Evolutionary conservation across 2,113 vertebrate genomes (phyloP), one percentile per base, ranked within the genome.

Genomic region (Acrocephalus kingi): DNA sequence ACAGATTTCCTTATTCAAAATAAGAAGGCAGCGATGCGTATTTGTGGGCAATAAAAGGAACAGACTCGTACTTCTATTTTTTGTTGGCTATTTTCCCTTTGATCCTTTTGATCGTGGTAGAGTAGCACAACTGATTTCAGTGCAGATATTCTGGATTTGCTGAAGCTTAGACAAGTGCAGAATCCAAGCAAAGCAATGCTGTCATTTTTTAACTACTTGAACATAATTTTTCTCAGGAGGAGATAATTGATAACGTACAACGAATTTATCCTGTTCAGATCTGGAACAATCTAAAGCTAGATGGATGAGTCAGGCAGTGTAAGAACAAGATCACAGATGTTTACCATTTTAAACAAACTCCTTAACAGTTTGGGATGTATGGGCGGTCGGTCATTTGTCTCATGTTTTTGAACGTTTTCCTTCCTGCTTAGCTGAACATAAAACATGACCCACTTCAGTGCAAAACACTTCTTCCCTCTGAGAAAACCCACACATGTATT

Each of bases 21-120:
- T 69, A 95, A 81, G 68, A 75, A 87, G 76, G 24, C 37, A 91
- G 72, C 6, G 0, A 45, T 13, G 15, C 2, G 4, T 74, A 58
- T 68, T 69, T 76, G 54, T 66, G 86, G 15, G 33, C 6, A 19
- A 72, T 76, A n/a, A 84, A 64, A 64, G 55, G 46, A n/a, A 13
- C 18, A 68, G 84, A 74, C 20, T 63, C n/a, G 11, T 39, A 28
- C 55, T 94, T 66, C 2, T 0, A 21, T 94, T 82, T 93, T 41
- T 39, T 52, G 19, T 55, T 97, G 92, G 59, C 46, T 66, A 2
- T 92, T 94, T 92, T 91, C 59, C 81, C 95, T 64, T 92, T 83
- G 52, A 67, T 78, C 59, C 41, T 59, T 59, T 59, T 61, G 35
- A 28, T 48, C 35, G 10, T 1, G 28, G 56, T 9, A 75, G 81